Conservation (phyloP, 2,797 vertebrate species). For the Syndactyla subalaris region DNA sequence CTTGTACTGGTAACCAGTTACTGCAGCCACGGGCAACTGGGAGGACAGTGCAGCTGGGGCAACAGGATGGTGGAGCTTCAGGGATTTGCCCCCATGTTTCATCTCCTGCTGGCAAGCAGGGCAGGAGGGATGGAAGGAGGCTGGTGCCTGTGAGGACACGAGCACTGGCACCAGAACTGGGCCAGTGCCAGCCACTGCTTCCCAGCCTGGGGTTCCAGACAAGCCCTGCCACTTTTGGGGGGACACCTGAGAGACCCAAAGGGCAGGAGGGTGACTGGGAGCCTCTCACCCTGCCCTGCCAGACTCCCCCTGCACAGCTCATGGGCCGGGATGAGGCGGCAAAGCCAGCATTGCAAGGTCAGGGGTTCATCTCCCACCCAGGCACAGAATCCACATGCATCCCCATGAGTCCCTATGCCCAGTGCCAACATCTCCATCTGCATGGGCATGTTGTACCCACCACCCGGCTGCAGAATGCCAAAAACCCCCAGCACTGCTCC, state of each 20-base stretch:
- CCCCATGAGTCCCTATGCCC: fast-evolving
- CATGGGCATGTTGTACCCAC: fast-evolving
- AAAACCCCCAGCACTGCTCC: fast-evolving
- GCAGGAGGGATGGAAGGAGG: not conserved
- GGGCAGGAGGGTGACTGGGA: not conserved
- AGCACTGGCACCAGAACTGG: not conserved
- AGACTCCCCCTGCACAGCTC: fast-evolving
- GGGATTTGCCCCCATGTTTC: not conserved
- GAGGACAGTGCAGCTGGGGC: not conserved
- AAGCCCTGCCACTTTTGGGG: not conserved
- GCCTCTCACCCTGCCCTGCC: not conserved
- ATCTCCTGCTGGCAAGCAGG: not conserved
- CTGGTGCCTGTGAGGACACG: fast-evolving
- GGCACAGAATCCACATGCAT: fast-evolving
- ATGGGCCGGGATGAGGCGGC: fast-evolving
- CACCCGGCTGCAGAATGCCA: not conserved
- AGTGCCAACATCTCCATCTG: not conserved
- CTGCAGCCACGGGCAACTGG: not conserved
- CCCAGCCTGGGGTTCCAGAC: not conserved
- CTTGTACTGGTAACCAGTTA: not conserved
- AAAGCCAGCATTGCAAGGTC: not conserved
- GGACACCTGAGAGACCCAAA: not conserved
- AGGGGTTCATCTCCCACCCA: not conserved
- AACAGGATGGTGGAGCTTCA: fast-evolving
- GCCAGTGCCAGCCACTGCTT: fast-evolving